Percentiles rank a stretch among this genome's conserved stretches.
Conservation (phyloP, 2,797 vertebrate species). For the Cirrhinus mrigala region DNA sequence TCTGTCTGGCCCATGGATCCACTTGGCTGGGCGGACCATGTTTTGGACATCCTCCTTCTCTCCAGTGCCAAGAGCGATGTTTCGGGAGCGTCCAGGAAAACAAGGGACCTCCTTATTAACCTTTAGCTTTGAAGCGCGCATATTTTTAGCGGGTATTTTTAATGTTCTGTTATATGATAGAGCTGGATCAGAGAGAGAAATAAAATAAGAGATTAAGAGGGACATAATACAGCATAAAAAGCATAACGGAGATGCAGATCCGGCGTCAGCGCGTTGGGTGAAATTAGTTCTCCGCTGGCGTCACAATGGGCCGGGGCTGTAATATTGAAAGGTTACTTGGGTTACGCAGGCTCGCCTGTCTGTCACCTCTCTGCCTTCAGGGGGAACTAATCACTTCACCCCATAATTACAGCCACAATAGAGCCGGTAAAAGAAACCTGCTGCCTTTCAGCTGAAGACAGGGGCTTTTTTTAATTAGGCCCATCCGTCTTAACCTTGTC, state of each 20-base stretch:
- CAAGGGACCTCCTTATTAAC: conserved; percentile 71
- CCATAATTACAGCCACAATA: conserved; percentile 86
- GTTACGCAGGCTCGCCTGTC: conserved; percentile 82
- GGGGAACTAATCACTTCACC: conserved; percentile 85
- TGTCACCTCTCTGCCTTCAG: conserved; percentile 83
- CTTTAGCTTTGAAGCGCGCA: conserved; percentile 70
- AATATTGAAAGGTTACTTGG: conserved; percentile 85
- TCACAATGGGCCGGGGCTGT: conserved; percentile 81
- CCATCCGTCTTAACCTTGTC: conserved; percentile 88
- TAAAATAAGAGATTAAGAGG: conserved; percentile 36
- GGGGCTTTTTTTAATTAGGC: conserved; percentile 84
- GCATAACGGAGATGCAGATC: conserved; percentile 57
- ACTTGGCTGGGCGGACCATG: conserved; percentile 77
- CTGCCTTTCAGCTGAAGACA: conserved; percentile 80
- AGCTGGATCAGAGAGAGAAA: conserved; percentile 39
- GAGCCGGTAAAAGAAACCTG: conserved; percentile 84
- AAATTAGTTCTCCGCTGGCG: conserved; percentile 77
- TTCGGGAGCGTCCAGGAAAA: conserved; percentile 67
- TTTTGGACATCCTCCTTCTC: conserved; percentile 74
- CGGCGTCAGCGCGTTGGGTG: conserved; percentile 62
- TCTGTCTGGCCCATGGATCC: conserved; percentile 79
- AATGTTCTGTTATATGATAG: conserved; percentile 68
- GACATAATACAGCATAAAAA: conserved; percentile 47
- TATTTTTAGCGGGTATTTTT: conserved; percentile 73
- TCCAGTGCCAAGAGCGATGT: conserved; percentile 72